phyloP scores from a whole-genome alignment of 2,888 invertebrate genomes.

The Dorcus hopei region DNA sequence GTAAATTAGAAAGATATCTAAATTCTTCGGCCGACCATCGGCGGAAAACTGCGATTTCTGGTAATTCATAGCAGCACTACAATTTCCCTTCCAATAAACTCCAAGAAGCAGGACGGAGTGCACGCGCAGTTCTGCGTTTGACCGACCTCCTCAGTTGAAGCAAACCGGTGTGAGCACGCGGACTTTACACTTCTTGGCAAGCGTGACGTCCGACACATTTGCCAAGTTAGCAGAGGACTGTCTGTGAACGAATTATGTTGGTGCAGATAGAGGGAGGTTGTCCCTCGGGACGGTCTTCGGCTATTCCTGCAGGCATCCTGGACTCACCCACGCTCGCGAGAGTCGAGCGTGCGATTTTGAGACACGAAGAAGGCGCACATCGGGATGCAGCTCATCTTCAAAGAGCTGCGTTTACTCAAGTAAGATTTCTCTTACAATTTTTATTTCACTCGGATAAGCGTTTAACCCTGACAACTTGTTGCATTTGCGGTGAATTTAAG shows the following conservation, averaged over 20 bases:
- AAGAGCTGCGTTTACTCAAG: slow-evolving; percentile 44
- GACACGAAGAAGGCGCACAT: slow-evolving; percentile 50
- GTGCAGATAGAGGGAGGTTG: slow-evolving; percentile 35
- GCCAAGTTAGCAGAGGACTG: neutral
- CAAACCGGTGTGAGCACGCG: neutral
- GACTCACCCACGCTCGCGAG: slow-evolving; percentile 60
- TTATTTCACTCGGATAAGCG: too few relatives aligned
- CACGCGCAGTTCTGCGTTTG: neutral
- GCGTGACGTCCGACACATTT: slow-evolving; percentile 18
- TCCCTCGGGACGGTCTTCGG: slow-evolving; percentile 28
- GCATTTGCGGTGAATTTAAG: too few relatives aligned
- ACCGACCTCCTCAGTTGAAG: slow-evolving; percentile 1
- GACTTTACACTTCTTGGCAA: slow-evolving; percentile 14
- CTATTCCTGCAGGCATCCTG: slow-evolving; percentile 52
- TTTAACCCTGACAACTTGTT: too few relatives aligned
- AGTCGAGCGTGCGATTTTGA: slow-evolving; percentile 57
- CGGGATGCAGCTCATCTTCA: slow-evolving; percentile 38
- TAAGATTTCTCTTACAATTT: slow-evolving; percentile 20
- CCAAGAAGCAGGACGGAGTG: neutral
- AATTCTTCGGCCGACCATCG: neutral
- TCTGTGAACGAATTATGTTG: slow-evolving; percentile 30
- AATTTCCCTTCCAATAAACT: neutral
- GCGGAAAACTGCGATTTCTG: slow-evolving; percentile 2
- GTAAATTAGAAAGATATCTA: neutral
- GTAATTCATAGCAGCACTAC: neutral